Conservation (phyloP, 2,888 invertebrate species). For the Thera obeliscata region DNA sequence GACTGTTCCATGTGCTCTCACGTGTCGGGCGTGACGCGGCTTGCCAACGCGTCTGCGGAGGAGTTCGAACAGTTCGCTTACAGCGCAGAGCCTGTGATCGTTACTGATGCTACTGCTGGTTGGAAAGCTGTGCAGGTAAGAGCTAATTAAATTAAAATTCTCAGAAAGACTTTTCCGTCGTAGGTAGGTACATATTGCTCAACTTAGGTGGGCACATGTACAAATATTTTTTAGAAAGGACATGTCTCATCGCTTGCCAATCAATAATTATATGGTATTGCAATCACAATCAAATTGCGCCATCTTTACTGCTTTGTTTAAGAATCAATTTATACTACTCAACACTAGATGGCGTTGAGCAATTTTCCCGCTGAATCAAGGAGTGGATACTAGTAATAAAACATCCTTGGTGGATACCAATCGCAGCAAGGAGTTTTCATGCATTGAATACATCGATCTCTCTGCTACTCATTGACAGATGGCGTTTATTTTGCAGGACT, state of each 20-base stretch:
- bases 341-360: background rate
- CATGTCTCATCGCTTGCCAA: too few relatives aligned
- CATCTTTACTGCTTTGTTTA: background rate
- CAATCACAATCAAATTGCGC: background rate
- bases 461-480: background rate
- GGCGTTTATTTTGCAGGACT: conserved; percentile 68
- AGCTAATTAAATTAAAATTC: too few relatives aligned
- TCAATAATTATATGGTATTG: too few relatives aligned
- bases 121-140: conserved; percentile 24
- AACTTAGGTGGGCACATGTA: too few relatives aligned
- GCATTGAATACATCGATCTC: background rate
- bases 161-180: too few relatives aligned
- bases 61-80: conserved; percentile 92
- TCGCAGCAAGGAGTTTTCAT: too few relatives aligned
- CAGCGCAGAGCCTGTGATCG: conserved; percentile 91
- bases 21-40: conserved; percentile 86
- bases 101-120: conserved; percentile 87
- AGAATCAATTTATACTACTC: background rate
- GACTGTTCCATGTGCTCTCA: conserved; percentile 91
- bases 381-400: too few relatives aligned
- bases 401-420: too few relatives aligned
- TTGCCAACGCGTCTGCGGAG: conserved; percentile 86
- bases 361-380: too few relatives aligned
- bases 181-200: too few relatives aligned
- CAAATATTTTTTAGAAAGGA: too few relatives aligned